Evolutionary conservation across 2,113 vertebrate genomes (phyloP), one percentile per base, ranked within the genome.

Genomic region (Ornithorhynchus anatinus): DNA sequence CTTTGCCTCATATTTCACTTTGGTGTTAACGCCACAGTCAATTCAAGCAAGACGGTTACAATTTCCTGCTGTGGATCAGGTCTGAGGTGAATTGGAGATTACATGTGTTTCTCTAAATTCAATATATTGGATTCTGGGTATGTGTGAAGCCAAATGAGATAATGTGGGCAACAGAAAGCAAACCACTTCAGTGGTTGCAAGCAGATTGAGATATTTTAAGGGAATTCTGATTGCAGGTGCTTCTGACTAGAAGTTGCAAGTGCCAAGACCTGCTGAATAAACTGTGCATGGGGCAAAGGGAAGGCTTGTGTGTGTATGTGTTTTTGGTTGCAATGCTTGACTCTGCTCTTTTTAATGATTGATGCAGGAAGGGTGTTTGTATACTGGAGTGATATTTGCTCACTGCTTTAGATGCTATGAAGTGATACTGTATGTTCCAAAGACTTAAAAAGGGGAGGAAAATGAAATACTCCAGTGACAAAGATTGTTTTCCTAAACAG

Each of bases 321-420:
- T n/a, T 37, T 22, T 78, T 61, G 58, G 19, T 73, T 56, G 69
- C 42, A 73, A 2, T 27, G 35, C n/a, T 22, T 60, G 23, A 63
- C 54, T 48, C 39, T n/a, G 4, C 1, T 5, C 60, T 70, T 60
- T n/a, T 73, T 35, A 84, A 73, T 70, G 70, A 68, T 73, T 70
- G 39, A 76, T 38, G 13, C 22, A 31, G 16, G 48, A 8, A 54
- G 17, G 4, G 10, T 48, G 5, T 71, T 61, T 67, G 40, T 63
- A 61, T 40, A 36, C 29, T 40, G 72, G 27, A 59, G 45, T 29
- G 17, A 23, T 44, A 35, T 64, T 61, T 79, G 27, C 14, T 59
- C 22, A 69, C 15, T 74, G 43, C 53, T 53, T 59, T 63, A n/a
- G 59, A 38, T 25, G 27, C 8, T 50, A 48, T 47, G 42, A 15